Base-by-base conservation (phyloP, 92 coral and sea anemone genomes). In the Heteractis magnifica region DNA sequence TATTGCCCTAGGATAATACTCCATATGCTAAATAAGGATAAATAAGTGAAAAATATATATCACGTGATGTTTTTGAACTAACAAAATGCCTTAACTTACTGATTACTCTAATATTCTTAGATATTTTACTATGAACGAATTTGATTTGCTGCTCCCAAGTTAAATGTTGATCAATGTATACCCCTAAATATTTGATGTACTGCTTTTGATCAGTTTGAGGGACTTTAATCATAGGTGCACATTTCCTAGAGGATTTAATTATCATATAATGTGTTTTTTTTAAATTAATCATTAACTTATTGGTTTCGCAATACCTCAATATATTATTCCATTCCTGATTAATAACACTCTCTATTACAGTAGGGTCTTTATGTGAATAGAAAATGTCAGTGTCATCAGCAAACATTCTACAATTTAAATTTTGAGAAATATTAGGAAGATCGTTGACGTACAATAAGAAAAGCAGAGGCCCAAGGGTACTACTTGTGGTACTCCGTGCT, bases 351-450 rank as follows among this genome's bases (percentile, higher is more conserved):
- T 82, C 79, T n/a, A 86, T 80, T 16, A 51, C 44, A 5, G 78
- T 62, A 15, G 51, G 6, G 18, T 79, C 79, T 70, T 82, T 62
- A 34, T 74, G n/a, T 12, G 91, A 79, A 59, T 83, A 87, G 49
- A 88, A 85, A 8, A 88, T 81, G 78, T 90, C 81, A 16, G 85
- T 86, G 65, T 90, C 88, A 86, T 90, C 90, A 23, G 92, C 92
- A 82, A 90, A 90, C 13, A 90, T 76, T 52, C 90, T 74, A 71
- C 87, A 87, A 58, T 51, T 44, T 19, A 83, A 76, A 51, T 52
- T 71, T 1, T 79, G 49, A 8, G 88, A 83, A 1, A 76, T 79
- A 77, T 85, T 88, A 23, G 82, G 88, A 0, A 90, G 49, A 58
- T 89, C 89, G 68, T 89, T 89, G 6, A 89, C 77, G 56, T 89